These are phyloP conservation scores for Lanistes nyassanus DNA, from an alignment of 1,140 invertebrate genomes.

Conservation along the genomic window DNA sequence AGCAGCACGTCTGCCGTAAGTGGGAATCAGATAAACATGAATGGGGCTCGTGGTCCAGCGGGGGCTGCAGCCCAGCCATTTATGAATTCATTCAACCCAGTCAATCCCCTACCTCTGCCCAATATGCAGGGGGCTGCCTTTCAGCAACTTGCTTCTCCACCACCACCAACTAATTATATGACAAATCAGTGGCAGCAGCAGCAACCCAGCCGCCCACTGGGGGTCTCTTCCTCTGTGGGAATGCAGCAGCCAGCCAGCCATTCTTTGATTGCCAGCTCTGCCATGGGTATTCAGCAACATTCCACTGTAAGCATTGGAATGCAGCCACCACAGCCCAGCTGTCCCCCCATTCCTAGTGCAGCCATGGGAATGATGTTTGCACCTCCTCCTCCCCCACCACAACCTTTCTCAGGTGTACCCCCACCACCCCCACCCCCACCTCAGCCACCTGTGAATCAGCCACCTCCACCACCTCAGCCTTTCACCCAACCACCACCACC, in stretches of 20 bases:
- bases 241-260: no score
- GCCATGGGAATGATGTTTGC: conserved; percentile 21
- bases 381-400: conserved; percentile 15
- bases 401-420: conserved; percentile 2
- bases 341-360: neutral
- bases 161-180: conserved; percentile 9
- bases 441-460: neutral
- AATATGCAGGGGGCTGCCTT: conserved; percentile 1
- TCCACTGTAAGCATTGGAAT: no score
- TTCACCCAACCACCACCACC: conserved; percentile 9
- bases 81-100: neutral
- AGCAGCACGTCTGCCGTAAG: neutral
- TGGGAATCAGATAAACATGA: neutral
- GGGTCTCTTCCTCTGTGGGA: no score
- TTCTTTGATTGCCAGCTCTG: no score
- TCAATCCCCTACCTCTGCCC: neutral
- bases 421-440: conserved; percentile 14
- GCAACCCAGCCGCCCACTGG: no score
- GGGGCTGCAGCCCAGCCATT: neutral
- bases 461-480: conserved; percentile 12
- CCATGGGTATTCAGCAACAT: no score
- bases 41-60: neutral
- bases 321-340: neutral
- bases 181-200: conserved; percentile 20
- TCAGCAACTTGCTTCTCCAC: neutral